These are phyloP conservation scores for Gnathonemus echidnorhynchus DNA, from an alignment of 2,113 vertebrate species.

Conservation along the genomic window DNA sequence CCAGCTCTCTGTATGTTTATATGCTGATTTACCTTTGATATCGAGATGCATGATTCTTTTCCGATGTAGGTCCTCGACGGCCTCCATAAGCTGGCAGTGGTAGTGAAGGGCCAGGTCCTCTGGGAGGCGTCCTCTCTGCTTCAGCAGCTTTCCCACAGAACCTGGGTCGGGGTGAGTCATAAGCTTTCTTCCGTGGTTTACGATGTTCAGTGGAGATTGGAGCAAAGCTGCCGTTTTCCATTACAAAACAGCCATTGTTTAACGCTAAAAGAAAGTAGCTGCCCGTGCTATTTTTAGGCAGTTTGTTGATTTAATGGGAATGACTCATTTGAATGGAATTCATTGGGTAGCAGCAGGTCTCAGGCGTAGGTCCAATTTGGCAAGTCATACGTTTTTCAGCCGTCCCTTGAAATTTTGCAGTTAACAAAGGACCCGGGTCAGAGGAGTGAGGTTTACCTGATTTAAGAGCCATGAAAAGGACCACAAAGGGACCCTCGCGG, in stretches of 20 bases:
- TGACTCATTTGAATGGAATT: conserved; percentile 7
- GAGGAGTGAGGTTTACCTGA: conserved; percentile 62
- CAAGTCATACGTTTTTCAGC: no score
- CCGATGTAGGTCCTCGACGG: conserved; percentile 81
- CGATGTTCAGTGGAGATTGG: not conserved
- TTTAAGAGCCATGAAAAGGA: conserved; percentile 90
- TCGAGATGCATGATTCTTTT: conserved; percentile 80
- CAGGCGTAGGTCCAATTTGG: not conserved
- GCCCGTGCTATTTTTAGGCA: not conserved
- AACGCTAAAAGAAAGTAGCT: not conserved
- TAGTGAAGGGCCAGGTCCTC: conserved; percentile 87
- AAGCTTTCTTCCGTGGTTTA: not conserved
- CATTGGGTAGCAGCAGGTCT: not conserved
- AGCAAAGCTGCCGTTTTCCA: not conserved
- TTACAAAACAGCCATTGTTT: not conserved
- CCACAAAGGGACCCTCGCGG: conserved; percentile 75
- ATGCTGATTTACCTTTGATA: conserved; percentile 72
- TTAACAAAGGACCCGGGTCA: not conserved
- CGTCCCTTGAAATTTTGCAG: not conserved
- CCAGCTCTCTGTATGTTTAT: not conserved
- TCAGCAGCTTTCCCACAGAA: conserved; percentile 79
- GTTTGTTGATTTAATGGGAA: not conserved
- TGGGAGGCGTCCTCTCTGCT: conserved; percentile 66
- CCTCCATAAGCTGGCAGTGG: conserved; percentile 75
- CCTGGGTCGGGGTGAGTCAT: conserved; percentile 45